phyloP scores from a whole-genome alignment of 2,888 invertebrate species.

The Morinoia aosen region DNA sequence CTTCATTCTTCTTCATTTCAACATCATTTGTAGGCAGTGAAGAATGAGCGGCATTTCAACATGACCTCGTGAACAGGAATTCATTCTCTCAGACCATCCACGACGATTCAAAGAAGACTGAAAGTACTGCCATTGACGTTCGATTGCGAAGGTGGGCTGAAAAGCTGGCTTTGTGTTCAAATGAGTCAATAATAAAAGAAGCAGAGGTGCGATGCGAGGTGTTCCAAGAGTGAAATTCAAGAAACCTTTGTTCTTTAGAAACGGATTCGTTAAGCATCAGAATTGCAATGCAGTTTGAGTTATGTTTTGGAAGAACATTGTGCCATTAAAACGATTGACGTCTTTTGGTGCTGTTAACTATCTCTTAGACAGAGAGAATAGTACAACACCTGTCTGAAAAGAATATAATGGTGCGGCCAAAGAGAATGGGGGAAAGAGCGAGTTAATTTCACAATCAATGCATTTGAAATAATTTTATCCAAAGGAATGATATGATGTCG shows the following conservation, averaged over 20 bases:
- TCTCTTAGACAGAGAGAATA: too few species aligned
- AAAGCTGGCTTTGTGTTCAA: not conserved
- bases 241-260: not conserved
- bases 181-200: not conserved
- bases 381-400: too few species aligned
- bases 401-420: too few species aligned
- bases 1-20: slow-evolving; percentile 66
- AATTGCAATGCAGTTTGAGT: not conserved
- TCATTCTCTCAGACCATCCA: not conserved
- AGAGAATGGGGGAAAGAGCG: not conserved
- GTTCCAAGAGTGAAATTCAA: not conserved
- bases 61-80: slow-evolving; percentile 33
- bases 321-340: not conserved
- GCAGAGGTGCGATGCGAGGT: not conserved
- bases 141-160: not conserved
- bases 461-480: not conserved
- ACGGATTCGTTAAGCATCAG: not conserved
- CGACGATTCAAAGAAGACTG: slow-evolving; percentile 20
- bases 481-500: not conserved
- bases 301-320: not conserved
- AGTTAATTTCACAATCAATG: not conserved
- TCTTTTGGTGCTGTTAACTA: not conserved
- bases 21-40: slow-evolving; percentile 60
- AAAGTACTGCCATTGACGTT: not conserved
- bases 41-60: slow-evolving; percentile 53